These are phyloP conservation scores for Nothocercus nigrocapillus DNA, from an alignment of 2,113 vertebrate genomes.

Conservation along the genomic window DNA sequence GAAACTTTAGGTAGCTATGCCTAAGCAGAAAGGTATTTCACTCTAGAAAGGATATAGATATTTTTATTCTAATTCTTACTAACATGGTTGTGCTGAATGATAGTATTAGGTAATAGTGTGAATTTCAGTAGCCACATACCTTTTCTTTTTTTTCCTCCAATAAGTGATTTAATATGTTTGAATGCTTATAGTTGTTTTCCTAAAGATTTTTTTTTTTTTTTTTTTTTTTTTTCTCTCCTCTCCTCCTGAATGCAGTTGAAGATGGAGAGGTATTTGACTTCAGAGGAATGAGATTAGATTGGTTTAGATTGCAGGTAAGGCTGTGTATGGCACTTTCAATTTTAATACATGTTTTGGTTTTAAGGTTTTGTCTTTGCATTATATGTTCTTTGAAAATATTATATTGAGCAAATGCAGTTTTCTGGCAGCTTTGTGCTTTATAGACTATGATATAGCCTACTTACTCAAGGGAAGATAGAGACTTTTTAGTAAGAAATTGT, in stretches of 20 bases:
- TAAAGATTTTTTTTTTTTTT: not conserved
- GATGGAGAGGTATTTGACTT: slow-evolving; percentile 99
- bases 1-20: not conserved
- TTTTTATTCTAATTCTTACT: not conserved
- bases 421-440: not conserved
- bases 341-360: not conserved
- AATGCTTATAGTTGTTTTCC: not conserved
- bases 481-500: not conserved
- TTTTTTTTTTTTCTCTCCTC: too few species aligned
- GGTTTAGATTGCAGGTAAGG: slow-evolving; percentile 97
- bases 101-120: not conserved
- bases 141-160: not conserved
- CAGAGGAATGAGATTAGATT: slow-evolving; percentile 98
- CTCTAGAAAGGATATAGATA: not conserved
- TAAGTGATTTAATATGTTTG: not conserved
- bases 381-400: not conserved
- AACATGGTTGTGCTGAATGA: not conserved
- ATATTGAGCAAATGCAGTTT: not conserved
- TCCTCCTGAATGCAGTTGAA: slow-evolving; percentile 84
- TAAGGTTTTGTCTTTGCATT: not conserved
- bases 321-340: accelerated
- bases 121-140: not conserved
- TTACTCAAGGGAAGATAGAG: not conserved
- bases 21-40: not conserved
- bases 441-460: not conserved